These are phyloP conservation scores for Austrofundulus limnaeus DNA, from an alignment of 2,113 vertebrate species.

Conservation along the genomic window DNA sequence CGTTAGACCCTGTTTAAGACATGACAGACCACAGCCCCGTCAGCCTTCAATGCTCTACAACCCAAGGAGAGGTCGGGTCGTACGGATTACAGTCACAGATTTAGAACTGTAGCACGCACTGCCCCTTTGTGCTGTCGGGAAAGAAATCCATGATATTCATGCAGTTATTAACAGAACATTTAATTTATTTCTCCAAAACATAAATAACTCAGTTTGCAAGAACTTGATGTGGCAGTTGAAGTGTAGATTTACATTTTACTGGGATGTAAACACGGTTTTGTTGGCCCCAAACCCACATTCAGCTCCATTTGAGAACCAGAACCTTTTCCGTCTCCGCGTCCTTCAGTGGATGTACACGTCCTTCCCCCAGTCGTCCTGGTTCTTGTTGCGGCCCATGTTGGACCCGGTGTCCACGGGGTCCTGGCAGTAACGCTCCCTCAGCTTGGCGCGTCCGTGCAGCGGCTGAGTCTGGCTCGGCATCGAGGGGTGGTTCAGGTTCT, in stretches of 20 bases:
- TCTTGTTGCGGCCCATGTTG: constrained; percentile 81
- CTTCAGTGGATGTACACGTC: constrained; percentile 90
- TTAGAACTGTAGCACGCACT: constrained; percentile 41
- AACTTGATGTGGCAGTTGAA: constrained; percentile 64
- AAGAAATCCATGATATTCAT: constrained; percentile 74
- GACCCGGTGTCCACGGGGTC: constrained; percentile 78
- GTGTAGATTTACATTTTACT: constrained; percentile 71
- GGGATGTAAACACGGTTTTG: constrained; percentile 78
- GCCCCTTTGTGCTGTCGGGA: constrained; percentile 71
- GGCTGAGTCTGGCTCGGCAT: constrained; percentile 70
- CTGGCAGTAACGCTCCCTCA: constrained; percentile 85
- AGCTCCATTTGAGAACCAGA: constrained; percentile 10
- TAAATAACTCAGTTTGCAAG: constrained; percentile 67
- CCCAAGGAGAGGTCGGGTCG: constrained; percentile 49
- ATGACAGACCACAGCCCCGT: constrained; percentile 49
- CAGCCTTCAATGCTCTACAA: constrained; percentile 52
- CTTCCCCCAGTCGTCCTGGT: constrained; percentile 88
- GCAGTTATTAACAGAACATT: constrained; percentile 76
- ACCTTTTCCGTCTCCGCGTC: constrained; percentile 18
- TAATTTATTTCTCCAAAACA: constrained; percentile 52
- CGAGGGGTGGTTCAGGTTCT: constrained; percentile 83
- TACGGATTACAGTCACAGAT: constrained; percentile 55
- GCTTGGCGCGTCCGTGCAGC: constrained; percentile 85
- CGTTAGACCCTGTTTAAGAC: constrained; percentile 77
- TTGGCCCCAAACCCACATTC: constrained; percentile 55